Base-by-base conservation (phyloP, 2,113 vertebrate genomes). In the Gallinago jamesoni region DNA sequence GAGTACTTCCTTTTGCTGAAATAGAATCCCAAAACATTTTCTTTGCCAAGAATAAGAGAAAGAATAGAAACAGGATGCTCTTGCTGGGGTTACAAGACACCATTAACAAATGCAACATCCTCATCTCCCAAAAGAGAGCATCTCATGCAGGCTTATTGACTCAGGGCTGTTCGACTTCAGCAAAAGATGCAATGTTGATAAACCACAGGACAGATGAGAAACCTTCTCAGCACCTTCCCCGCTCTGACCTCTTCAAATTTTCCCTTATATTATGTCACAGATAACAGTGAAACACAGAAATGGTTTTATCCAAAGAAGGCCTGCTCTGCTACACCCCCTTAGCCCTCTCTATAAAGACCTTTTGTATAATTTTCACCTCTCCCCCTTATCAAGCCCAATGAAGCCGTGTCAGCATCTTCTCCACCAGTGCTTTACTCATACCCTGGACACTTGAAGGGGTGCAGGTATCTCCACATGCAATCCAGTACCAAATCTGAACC, bases 1-100 rank as follows among this genome's bases (percentile, higher is more conserved):
- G 62, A 94, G n/a, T 37, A 63, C 70, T 96, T 94, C 66, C 81
- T 94, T 84, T 72, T 64, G 50, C 81, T 95, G 91, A 95, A 89
- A 96, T 9, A 87, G 84, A 78, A 96, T 89, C 81, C 81, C 78
- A 74, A 95, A 95, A 93, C 77, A 85, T 87, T 76, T 79, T 69
- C 53, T 84, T 62, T 96, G 93, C 94, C 95, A 95, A 96, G 77
- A 96, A 93, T 66, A 89, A 89, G 90, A 96, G 90, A 84, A 62
- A 81, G 48, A 92, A 60, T 30, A 94, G 94, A 90, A 93, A 90
- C 79, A 93, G 88, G 79, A 95, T 81, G 84, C 45, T 85, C 84
- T 89, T 92, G 50, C 70, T 83, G 81, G 37, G 50, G 57, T 83
- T 89, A 59, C 23, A 63, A 84, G 50, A 16, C 53, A 50, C 52